Evolutionary conservation across 2,113 vertebrate genomes (phyloP), one percentile per base, ranked within the genome.

Genomic region (Takifugu flavidus): DNA sequence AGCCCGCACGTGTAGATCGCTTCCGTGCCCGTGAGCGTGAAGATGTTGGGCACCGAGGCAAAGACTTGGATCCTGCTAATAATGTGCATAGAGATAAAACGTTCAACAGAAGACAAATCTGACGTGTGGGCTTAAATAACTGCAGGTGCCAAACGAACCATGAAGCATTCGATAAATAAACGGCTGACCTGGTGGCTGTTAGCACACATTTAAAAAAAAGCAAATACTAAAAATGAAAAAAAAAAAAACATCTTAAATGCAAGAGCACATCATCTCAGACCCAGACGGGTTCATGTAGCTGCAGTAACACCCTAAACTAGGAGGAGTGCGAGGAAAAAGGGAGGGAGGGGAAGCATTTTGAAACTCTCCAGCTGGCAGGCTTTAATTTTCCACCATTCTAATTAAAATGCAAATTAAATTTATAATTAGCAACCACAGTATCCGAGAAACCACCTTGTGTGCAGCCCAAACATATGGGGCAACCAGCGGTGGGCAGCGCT

Each of bases 321-420:
- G 73, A 74, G 56, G 71, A 70, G 69, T 56, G 75, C 70, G 65
- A 79, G 55, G 70, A 67, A 70, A 49, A 76, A 70, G 70, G 77
- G 76, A 75, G 73, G 70, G 82, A 84, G 85, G 82, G 79, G 82
- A 79, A 89, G 84, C 89, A 91, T 92, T 96, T 95, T 94, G 94
- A 95, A 96, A 98, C 97, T 94, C 94, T 98, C 96, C 96, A 99
- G 96, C 96, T 99, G 96, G 95, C 93, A 95, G 86, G 93, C 95
- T 96, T 96, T 98, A 96, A 98, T 98, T 99, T 98, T 94, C 94
- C 92, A 92, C 93, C 94, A 92, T 95, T 96, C 95, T 98, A 98
- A 99, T 99, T 99, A 99, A 99, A 99, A 99, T 99, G 96, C 95
- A 98, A 99, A 99, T 99, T 97, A 95, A 98, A 98, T 98, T 96